These are phyloP conservation scores for Teleopsis dalmanni DNA, from an alignment of 1,140 invertebrate species.

Conservation along the genomic window DNA sequence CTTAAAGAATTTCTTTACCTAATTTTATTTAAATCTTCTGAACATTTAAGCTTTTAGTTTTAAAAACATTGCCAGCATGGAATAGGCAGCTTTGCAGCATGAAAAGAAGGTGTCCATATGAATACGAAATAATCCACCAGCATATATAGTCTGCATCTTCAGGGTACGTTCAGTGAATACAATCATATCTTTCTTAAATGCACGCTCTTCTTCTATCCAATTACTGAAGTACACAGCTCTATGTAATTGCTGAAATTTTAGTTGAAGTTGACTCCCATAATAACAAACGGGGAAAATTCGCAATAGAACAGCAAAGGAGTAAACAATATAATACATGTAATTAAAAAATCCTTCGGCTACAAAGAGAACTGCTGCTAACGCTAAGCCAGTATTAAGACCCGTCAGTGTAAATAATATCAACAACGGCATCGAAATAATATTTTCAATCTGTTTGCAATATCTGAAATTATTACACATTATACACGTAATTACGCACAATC, in stretches of 20 bases:
- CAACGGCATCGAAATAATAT: slow-evolving; percentile 32
- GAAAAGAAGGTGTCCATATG: slow-evolving; percentile 30
- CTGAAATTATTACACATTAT: too few relatives aligned
- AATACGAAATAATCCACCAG: slow-evolving; percentile 29
- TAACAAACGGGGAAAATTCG: slow-evolving; percentile 33
- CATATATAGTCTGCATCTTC: slow-evolving; percentile 18
- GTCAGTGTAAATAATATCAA: slow-evolving; percentile 28
- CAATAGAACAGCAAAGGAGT: slow-evolving; percentile 21
- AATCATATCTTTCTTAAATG: slow-evolving; percentile 29
- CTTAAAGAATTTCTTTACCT: too few relatives aligned
- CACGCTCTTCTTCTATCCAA: slow-evolving; percentile 19
- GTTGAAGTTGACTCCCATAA: slow-evolving; percentile 27
- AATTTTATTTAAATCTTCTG: too few relatives aligned
- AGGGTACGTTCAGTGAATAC: slow-evolving; percentile 29
- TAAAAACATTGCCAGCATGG: slow-evolving; percentile 32
- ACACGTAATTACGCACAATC: too few relatives aligned
- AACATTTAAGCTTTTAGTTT: too few relatives aligned
- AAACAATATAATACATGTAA: slow-evolving; percentile 20
- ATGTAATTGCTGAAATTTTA: slow-evolving; percentile 22
- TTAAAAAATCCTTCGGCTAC: slow-evolving; percentile 19
- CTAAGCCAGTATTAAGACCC: slow-evolving; percentile 26
- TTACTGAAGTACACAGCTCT: slow-evolving; percentile 32
- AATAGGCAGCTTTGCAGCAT: slow-evolving; percentile 29
- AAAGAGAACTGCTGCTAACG: slow-evolving; percentile 21
- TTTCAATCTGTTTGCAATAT: too few relatives aligned